These are phyloP conservation scores for Chymomyza amoena DNA, from an alignment of 2,888 invertebrate genomes.

Conservation along the genomic window DNA sequence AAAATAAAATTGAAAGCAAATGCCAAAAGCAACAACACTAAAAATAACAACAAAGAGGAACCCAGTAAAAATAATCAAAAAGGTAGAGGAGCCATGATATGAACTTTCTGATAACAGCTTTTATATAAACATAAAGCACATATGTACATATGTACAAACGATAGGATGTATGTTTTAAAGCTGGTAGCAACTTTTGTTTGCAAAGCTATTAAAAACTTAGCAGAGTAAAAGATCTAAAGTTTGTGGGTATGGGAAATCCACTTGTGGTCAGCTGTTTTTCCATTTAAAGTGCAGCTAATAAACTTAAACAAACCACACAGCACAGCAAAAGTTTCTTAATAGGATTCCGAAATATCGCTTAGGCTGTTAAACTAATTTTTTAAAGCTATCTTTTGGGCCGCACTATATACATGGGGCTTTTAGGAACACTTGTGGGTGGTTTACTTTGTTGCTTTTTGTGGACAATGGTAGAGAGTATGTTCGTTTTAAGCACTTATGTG, in stretches of 20 bases:
- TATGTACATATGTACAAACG: constrained; percentile 3
- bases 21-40: background rate
- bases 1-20: background rate
- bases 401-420: background rate
- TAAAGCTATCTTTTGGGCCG: background rate
- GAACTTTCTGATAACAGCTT: background rate
- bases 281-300: constrained; percentile 38
- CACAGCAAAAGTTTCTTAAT: background rate
- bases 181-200: background rate
- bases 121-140: constrained; percentile 9
- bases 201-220: background rate
- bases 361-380: background rate
- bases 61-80: background rate
- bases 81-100: background rate
- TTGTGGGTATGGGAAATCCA: background rate
- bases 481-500: background rate
- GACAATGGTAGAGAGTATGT: background rate
- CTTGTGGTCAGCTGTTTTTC: constrained; percentile 29
- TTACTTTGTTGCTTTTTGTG: background rate
- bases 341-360: background rate
- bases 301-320: constrained; percentile 27
- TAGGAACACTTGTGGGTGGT: background rate
- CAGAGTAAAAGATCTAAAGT: background rate
- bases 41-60: background rate
- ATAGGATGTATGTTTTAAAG: background rate